Evolutionary conservation across 1,140 invertebrate genomes (phyloP), one percentile per base, ranked within the genome.

Genomic region (Sitodiplosis mosellana): DNA sequence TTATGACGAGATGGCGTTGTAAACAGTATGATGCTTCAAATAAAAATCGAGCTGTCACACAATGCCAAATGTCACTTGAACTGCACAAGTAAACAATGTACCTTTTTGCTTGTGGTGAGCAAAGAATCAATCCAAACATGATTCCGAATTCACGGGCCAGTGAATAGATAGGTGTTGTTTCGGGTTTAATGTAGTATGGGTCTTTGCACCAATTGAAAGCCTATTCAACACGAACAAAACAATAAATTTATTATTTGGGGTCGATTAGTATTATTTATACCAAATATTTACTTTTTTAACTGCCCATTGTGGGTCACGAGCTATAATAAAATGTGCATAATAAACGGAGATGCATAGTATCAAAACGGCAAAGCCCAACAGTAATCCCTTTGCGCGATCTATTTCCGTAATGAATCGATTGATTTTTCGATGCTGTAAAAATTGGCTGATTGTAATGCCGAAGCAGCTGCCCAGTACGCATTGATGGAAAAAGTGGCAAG

Each of bases 401-500:
- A 40, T n/a, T 18, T 40, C 14, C 17, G 14, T n/a, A 5, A n/a
- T 5, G 37, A 15, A 12, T 40, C 37, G 14, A 40, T 40, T 40
- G 37, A 15, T 6, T n/a, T 40, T 18, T n/a, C 17, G 37, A 15
- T 40, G 14, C 12, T n/a, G 17, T 6, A 40, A 6, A 40, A 34
- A 46, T 18, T 19, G 22, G 17, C 33, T 14, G 18, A 47, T 27
- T 19, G 20, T 12, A 15, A 21, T 20, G 15, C 46, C 46, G 20
- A 47, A 11, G 4, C 34, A 12, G n/a, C 11, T 18, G 14, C 46
- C 46, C 19, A 47, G 15, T 12, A 47, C 21, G 12, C 46, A 47
- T 27, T 47, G 46, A 47, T 47, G 46, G 12, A 47, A 47, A 40
- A 47, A 47, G 21, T 47, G 46, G 12, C 33, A 33, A 1, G 46